These are phyloP conservation scores for Crocodylus rhombifer DNA, from an alignment of 2,797 vertebrate species.

Conservation along the genomic window DNA sequence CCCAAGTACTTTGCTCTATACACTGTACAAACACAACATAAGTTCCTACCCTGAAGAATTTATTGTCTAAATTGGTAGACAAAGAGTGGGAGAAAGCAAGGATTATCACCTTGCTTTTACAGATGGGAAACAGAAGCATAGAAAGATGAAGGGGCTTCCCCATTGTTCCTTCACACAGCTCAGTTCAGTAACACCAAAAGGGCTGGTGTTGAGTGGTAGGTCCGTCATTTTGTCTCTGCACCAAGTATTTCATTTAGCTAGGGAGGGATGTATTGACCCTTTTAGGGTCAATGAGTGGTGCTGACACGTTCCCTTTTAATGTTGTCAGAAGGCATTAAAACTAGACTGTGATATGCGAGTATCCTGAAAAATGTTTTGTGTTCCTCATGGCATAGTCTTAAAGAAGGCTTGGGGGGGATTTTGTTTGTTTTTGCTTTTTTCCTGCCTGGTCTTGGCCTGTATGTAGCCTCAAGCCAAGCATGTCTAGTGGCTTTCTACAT, in stretches of 20 bases:
- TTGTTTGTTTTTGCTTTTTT: no score
- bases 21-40: neutral
- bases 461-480: neutral
- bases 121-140: neutral
- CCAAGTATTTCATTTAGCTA: neutral
- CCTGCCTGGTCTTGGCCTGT: neutral
- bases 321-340: neutral
- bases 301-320: no score
- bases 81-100: neutral
- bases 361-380: neutral
- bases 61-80: neutral
- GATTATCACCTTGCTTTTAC: neutral
- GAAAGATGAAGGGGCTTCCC: conserved; percentile 1
- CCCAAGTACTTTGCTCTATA: neutral
- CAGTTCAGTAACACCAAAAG: no score
- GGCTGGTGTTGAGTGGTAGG: neutral
- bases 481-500: neutral
- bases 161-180: neutral
- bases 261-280: neutral
- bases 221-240: neutral
- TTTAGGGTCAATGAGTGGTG: neutral
- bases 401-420: neutral
- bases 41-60: neutral
- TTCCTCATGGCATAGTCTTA: neutral
- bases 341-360: neutral